phyloP scores from a whole-genome alignment of 2,888 invertebrate species.

The Ischnura elegans region DNA sequence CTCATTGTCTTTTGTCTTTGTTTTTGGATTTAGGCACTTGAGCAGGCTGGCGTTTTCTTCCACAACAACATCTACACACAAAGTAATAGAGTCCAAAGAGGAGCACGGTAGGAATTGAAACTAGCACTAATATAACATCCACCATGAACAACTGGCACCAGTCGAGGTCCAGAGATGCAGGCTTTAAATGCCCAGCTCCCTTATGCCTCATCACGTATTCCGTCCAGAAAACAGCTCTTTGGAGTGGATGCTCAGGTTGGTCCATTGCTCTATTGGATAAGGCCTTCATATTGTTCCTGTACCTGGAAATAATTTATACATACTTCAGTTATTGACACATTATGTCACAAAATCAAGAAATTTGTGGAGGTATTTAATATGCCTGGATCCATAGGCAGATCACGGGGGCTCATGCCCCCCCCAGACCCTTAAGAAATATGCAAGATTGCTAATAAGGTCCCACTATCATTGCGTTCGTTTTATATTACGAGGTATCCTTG shows the following conservation, averaged over 20 bases:
- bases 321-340: too few relatives aligned
- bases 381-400: too few relatives aligned
- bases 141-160: slow-evolving; percentile 54
- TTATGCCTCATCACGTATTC: slow-evolving; percentile 54
- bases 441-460: too few relatives aligned
- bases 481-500: too few relatives aligned
- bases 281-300: slow-evolving; percentile 2
- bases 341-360: too few relatives aligned
- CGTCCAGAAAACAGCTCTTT: slow-evolving; percentile 50
- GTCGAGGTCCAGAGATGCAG: slow-evolving; percentile 33
- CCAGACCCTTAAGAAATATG: too few relatives aligned
- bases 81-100: not conserved
- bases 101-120: not conserved
- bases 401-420: too few relatives aligned
- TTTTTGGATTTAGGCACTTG: not conserved
- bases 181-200: slow-evolving; percentile 10
- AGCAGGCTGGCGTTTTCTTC: not conserved
- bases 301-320: too few relatives aligned
- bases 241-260: slow-evolving; percentile 43
- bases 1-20: slow-evolving; percentile 38
- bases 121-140: slow-evolving; percentile 20
- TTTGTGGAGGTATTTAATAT: too few relatives aligned
- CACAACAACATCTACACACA: slow-evolving; percentile 18
- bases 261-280: slow-evolving; percentile 75
- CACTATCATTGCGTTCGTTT: too few relatives aligned